Base-by-base conservation (phyloP, 2,113 vertebrate species). In the Campylomormyrus numenius region DNA sequence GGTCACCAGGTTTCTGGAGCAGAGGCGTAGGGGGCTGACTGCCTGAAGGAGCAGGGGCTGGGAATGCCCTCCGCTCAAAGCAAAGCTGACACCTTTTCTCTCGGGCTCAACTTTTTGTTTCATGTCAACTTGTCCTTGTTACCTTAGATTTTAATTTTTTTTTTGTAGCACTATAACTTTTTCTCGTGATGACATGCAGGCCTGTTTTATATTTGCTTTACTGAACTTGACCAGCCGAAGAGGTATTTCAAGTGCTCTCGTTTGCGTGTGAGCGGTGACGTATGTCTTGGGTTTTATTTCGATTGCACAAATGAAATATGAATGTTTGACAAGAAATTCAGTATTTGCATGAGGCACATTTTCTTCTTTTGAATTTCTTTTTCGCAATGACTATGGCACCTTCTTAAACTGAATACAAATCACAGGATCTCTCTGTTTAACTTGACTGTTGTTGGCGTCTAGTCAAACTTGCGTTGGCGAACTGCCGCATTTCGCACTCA, bases 271-370 rank as follows among this genome's bases (percentile, higher is more conserved):
- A 95, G 95, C 96, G 96, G 96, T 95, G 94, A 96, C 96, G 19
- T 70, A 53, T 48, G 52, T 56, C 56, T 85, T 53, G 95, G 94
- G 96, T 96, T 96, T 95, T 88, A 66, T 90, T 92, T 95, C 94
- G 96, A 95, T 97, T 97, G 96, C 96, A 97, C 96, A 97, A 96
- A 96, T 96, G 94, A 96, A 89, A 97, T 94, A 95, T 96, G 96
- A 97, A 97, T 97, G 96, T 97, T 94, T 27, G 93, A 95, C 94
- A 94, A 93, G 95, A 96, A 95, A 96, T 95, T 96, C 96, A 96
- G 96, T 97, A 96, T 97, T 97, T 95, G 95, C 95, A 94, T 94
- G 70, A 90, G 46, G 89, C 53, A 85, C 58, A 42, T 70, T 86
- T 66, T 90, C 19, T 80, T 50, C 8, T 96, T 95, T 96, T 35